Evolutionary conservation across 2,113 vertebrate genomes (phyloP).

Genomic region (Chelonoidis abingdonii): DNA sequence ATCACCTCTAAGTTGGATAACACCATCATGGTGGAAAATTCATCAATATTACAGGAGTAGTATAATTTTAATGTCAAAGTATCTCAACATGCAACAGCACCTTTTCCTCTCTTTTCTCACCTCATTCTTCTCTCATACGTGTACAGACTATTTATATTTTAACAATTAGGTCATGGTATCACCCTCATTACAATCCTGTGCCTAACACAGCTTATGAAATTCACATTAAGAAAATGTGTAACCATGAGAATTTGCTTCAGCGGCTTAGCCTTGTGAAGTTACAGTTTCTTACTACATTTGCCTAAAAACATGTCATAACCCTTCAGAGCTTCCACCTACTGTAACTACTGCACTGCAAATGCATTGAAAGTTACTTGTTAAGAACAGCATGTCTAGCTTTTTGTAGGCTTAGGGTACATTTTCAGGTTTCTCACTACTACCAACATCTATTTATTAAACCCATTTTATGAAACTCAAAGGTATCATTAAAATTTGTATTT

Average conservation of each 20-base stretch:
- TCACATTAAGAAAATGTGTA: constrained; percentile 15
- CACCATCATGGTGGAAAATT: constrained; percentile 36
- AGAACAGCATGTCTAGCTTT: neutral
- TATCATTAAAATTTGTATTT: neutral
- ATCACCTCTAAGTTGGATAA: constrained; percentile 24
- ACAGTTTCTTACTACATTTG: fast-evolving
- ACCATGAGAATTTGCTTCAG: neutral
- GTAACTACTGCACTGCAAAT: neutral
- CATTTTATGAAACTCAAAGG: neutral
- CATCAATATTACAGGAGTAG: constrained; percentile 40
- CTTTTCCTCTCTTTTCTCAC: constrained; percentile 43
- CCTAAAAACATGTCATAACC: constrained; percentile 16
- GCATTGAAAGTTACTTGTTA: constrained; percentile 3
- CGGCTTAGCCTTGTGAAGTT: neutral
- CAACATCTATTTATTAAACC: neutral
- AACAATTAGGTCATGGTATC: constrained; percentile 12
- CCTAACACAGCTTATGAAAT: neutral
- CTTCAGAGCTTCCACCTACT: constrained; percentile 19
- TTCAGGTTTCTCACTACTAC: neutral
- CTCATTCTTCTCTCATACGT: neutral
- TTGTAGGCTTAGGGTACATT: neutral
- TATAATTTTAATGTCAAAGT: constrained; percentile 29
- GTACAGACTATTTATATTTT: constrained; percentile 29
- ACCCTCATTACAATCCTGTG: neutral
- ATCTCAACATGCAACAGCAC: neutral